A percentile compares a stretch with the other conserved stretches of the same genome.
phyloP scores from a whole-genome alignment of 2,113 vertebrate genomes.

The Baryphthengus martii region DNA sequence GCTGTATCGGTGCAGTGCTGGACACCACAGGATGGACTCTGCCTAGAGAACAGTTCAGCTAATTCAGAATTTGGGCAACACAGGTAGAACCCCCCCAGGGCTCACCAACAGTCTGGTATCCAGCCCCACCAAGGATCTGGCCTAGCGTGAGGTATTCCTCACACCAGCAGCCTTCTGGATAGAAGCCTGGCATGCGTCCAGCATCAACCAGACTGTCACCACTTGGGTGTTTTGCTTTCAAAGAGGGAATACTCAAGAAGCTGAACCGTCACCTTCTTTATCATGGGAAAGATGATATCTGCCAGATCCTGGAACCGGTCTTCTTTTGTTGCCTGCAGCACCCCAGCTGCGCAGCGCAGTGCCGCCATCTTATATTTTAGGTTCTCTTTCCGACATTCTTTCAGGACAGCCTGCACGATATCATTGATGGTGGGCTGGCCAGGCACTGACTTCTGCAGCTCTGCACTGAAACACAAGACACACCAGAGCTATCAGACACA shows the following conservation, averaged over 20 bases:
- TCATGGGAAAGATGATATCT: constrained; percentile 88
- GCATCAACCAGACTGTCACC: neutral
- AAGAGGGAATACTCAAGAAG: neutral
- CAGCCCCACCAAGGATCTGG: neutral
- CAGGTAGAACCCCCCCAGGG: neutral
- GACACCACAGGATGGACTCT: neutral
- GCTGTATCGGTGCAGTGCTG: neutral
- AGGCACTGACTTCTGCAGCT: constrained; percentile 81
- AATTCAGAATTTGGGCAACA: neutral
- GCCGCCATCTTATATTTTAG: constrained; percentile 89
- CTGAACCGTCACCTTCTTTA: constrained; percentile 85
- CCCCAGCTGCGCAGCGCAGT: constrained; percentile 80
- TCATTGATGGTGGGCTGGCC: constrained; percentile 83
- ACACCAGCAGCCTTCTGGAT: neutral
- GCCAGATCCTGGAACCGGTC: constrained; percentile 87
- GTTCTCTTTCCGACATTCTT: constrained; percentile 91
- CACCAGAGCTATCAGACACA: neutral
- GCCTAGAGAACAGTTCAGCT: neutral
- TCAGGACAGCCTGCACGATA: constrained; percentile 85
- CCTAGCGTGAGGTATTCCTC: neutral
- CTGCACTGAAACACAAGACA: constrained; percentile 55
- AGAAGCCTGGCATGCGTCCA: neutral
- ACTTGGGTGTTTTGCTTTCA: neutral
- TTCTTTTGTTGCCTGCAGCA: constrained; percentile 85
- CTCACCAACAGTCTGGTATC: neutral